Base-by-base conservation (phyloP, 2,888 invertebrate species). In the Scaptomyza tumidula region DNA sequence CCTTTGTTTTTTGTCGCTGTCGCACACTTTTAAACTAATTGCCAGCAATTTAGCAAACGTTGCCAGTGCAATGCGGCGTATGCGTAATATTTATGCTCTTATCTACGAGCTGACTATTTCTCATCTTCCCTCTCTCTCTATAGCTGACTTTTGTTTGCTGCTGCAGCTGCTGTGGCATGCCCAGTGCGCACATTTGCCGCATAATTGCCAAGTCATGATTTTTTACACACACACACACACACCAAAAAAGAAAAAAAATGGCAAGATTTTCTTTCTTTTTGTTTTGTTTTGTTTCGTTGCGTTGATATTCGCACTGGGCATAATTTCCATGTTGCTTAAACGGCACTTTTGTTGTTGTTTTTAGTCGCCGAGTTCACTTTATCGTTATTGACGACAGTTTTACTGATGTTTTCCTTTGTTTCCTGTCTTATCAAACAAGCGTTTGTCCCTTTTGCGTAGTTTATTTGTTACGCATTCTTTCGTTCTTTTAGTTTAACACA, bases 301-400 rank as follows among this genome's bases (percentile, higher is more conserved):
- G 19, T 66, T 88, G 89, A 85, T 85, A 84, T 85, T 85, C 85
- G 89, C 84, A 85, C 80, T 85, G 85, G 89, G 85, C 86, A 85
- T 87, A 87, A 85, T 85, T 88, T 88, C 57, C 88, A 88, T 80
- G 88, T 83, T 83, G 88, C 88, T 83, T 88, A 80, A 83, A 75
- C 86, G 83, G 75, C 86, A 83, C 66, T 83, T 83, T 85, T 84
- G 67, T 63, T 67, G 60, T 31, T 69, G 44, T 66, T 63, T 33
- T 19, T 48, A 61, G 50, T 64, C 52, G 59, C 48, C 67, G 60
- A 60, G 68, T 76, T 78, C 60, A 65, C 54, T 88, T 83, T 83
- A 83, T 88, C 88, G 86, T 84, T 80, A 86, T 84, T 88, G 88
- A 88, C 84, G 88, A 88, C 84, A 84, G 86, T 80, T 86, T 81